Base-by-base conservation (phyloP, 2,888 invertebrate species). In the Exocentrus adspersus region DNA sequence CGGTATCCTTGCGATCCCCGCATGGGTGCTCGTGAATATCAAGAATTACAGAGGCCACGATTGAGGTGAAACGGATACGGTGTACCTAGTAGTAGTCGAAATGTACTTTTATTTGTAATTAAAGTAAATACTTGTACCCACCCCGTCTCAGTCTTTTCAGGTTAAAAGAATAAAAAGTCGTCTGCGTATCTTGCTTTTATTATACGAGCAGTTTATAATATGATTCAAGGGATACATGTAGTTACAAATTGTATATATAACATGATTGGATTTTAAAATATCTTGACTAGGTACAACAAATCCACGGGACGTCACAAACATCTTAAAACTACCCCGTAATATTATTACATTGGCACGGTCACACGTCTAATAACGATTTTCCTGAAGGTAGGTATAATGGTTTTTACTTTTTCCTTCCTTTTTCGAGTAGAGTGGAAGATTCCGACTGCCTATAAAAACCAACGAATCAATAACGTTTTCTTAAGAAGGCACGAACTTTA, bases 11-110 rank as follows among this genome's bases (percentile, higher is more conserved):
- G 71, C 75, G 21, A 60, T 79, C 24, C 83, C 83, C 14, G 67
- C 67, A 0, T 83, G 80, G 78, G 80, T 83, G 2, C 71, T 82
- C 6, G 68, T 73, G 32, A 76, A 83, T 71, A 75, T 83, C 50
- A 78, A 78, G 50, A 65, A 78, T 41, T 83, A 83, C 74, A 79
- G 78, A 71, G 75, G 71, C 3, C 37, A 52, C 12, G 72, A 74
- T 42, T 72, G 73, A 70, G 28, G 52, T 30, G n/a, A n/a, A 12
- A 41, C 57, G 30, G 37, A 43, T 42, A 52, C 5, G 16, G 14
- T 19, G n/a, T n/a, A n/a, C n/a, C 20, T 19, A 28, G 54, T 56
- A 54, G 62, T 43, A 10, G 46, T 46, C 32, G 57, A 32, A 10
- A 14, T 20, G 19, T 12, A 37, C 32, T 12, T 46, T 32, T 57